Percentiles rank a stretch among this genome's conserved stretches.
Evolutionary conservation across 2,113 vertebrate genomes (phyloP).

Genomic region (Gallinago jamesoni): DNA sequence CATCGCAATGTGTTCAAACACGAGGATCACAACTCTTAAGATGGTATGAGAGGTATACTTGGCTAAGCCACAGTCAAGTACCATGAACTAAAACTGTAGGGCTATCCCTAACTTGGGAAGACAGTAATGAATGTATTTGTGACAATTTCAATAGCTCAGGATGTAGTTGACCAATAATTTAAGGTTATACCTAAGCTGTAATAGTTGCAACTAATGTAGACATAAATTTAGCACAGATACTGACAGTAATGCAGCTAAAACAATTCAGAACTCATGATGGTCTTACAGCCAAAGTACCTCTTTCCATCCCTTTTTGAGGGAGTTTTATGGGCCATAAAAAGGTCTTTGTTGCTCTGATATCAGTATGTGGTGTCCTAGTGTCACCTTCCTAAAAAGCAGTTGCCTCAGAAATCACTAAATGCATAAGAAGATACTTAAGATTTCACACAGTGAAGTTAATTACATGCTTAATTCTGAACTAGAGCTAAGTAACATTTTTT

Average conservation of each 20-base stretch:
- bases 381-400: neutral
- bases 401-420: neutral
- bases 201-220: neutral
- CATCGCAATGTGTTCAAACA: neutral
- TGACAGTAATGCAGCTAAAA: neutral
- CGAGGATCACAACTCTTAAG: neutral
- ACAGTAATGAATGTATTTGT: neutral
- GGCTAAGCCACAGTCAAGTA: neutral
- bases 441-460: neutral
- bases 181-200: neutral
- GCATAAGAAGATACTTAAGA: neutral
- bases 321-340: neutral
- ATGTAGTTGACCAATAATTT: neutral
- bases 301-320: neutral
- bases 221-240: neutral
- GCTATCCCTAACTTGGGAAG: neutral
- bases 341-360: neutral
- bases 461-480: neutral
- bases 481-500: neutral
- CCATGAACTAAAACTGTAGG: neutral
- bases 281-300: neutral
- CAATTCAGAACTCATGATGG: neutral
- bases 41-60: rapidly evolving
- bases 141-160: neutral
- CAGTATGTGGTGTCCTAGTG: neutral